Percentiles rank a stretch among this genome's conserved stretches.
phyloP scores from a whole-genome alignment of 2,113 vertebrate genomes.

The Megaceryle torquata region DNA sequence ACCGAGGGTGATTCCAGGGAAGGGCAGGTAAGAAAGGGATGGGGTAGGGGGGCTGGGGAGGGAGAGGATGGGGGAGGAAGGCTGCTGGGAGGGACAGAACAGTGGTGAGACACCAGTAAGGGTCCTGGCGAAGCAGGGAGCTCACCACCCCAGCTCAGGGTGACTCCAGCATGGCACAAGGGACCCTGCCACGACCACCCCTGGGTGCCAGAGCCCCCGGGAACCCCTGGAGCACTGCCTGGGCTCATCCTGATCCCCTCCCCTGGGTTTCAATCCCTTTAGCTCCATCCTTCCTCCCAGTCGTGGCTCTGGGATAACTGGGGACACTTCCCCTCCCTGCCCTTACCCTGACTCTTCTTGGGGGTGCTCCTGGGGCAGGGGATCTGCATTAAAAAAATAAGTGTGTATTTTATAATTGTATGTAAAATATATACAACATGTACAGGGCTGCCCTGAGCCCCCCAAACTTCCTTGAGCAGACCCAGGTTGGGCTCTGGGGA shows the following conservation, averaged over 20 bases:
- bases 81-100: not conserved
- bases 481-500: too few species aligned
- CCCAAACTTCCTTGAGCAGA: too few species aligned
- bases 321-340: not conserved
- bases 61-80: not conserved
- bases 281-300: too few species aligned
- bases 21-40: not conserved
- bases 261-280: not conserved
- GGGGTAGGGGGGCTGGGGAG: not conserved
- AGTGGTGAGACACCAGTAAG: not conserved
- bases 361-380: not conserved
- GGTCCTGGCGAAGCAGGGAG: not conserved
- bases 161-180: not conserved
- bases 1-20: not conserved
- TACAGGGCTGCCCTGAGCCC: not conserved
- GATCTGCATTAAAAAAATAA: constrained; percentile 13
- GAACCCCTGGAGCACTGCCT: not conserved
- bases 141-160: not conserved
- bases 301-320: not conserved
- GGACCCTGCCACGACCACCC: not conserved
- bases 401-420: not conserved
- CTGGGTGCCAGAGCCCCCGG: not conserved
- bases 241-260: not conserved
- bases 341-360: too few species aligned
- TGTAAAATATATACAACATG: not conserved